Conservation (phyloP, 2,888 invertebrate genomes). For the Serripes groenlandicus region DNA sequence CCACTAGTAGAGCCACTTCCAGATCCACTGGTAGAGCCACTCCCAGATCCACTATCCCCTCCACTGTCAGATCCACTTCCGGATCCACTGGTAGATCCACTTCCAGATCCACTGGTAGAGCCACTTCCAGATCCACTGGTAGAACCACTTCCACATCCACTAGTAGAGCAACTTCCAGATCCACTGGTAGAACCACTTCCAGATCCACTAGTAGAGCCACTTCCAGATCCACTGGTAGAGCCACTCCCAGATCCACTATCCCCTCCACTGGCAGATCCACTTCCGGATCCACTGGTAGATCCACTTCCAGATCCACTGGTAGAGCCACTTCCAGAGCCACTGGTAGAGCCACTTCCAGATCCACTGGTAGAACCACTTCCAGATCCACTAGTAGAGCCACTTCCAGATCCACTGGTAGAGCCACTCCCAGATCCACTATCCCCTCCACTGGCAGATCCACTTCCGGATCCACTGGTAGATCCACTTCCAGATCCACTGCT, state of each 20-base stretch:
- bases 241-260: not conserved
- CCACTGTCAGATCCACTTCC: too few species aligned
- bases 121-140: not conserved
- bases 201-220: too few species aligned
- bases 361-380: not conserved
- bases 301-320: too few species aligned
- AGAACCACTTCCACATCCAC: not conserved
- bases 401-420: not conserved
- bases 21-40: not conserved
- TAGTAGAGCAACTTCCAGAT: not conserved
- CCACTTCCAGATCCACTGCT: not conserved
- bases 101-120: not conserved
- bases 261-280: not conserved
- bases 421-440: not conserved
- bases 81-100: not conserved
- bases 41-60: not conserved
- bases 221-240: not conserved
- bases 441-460: too few species aligned
- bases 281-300: not conserved
- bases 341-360: not conserved
- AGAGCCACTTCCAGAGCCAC: not conserved
- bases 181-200: not conserved
- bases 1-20: not conserved
- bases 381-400: not conserved
- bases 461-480: not conserved